Conservation (phyloP, 53 echinoderm and acorn worm genomes). For the Echinarachnius parma region DNA sequence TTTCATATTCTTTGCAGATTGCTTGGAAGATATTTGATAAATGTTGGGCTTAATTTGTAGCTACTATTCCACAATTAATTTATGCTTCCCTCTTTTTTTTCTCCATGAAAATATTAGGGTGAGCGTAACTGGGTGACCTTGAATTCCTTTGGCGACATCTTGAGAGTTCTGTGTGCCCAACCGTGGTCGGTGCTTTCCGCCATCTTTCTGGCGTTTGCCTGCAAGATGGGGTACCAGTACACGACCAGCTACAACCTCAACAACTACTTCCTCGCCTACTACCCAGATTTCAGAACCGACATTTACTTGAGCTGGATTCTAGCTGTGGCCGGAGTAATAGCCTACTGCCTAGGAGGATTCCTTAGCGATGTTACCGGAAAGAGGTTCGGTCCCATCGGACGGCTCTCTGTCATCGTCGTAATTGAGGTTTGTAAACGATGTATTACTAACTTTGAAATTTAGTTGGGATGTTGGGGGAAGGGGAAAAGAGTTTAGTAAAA, state of each 20-base stretch:
- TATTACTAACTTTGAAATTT: not conserved
- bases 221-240: slow-evolving; percentile 37
- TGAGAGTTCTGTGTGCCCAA: not conserved
- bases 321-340: slow-evolving; percentile 4
- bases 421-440: slow-evolving; percentile 9
- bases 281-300: slow-evolving; percentile 35
- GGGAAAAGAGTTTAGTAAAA: too few species aligned
- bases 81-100: too few species aligned
- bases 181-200: slow-evolving; percentile 15
- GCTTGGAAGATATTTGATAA: too few species aligned
- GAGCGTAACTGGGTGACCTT: too few species aligned
- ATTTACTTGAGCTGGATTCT: slow-evolving; percentile 33
- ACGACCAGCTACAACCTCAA: slow-evolving; percentile 48
- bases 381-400: slow-evolving; percentile 21
- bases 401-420: slow-evolving; percentile 20
- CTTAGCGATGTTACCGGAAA: slow-evolving; percentile 26
- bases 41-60: too few species aligned
- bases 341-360: slow-evolving; percentile 15
- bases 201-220: slow-evolving; percentile 20
- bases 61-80: too few species aligned
- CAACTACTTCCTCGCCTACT: slow-evolving; percentile 53
- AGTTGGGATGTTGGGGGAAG: not conserved
- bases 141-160: slow-evolving; percentile 5
- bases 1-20: too few species aligned
- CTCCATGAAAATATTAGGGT: too few species aligned